Evolutionary conservation across 2,888 invertebrate genomes (phyloP).

Genomic region (Drosophila algonquin): DNA sequence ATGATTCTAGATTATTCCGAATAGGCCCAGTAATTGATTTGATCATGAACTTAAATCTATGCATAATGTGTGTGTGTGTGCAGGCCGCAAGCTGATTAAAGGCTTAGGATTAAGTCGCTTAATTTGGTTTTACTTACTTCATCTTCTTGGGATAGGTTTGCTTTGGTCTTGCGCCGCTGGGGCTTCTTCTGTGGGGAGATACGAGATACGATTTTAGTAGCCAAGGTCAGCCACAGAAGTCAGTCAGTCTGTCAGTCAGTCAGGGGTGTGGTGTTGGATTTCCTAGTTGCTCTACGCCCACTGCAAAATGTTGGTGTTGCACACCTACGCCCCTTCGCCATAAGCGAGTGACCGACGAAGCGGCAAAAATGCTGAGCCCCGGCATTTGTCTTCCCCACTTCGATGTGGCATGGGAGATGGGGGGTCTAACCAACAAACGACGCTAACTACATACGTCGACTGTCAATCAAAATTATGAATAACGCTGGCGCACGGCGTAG

Average conservation of each 20-base stretch:
- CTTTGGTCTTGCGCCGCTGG: conserved; percentile 37
- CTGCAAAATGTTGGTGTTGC: conserved; percentile 45
- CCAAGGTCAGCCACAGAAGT: conserved; percentile 62
- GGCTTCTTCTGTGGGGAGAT: conserved; percentile 49
- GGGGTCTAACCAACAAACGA: background rate
- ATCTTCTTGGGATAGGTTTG: conserved; percentile 37
- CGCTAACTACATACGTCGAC: conserved; percentile 39
- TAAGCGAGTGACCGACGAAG: conserved; percentile 46
- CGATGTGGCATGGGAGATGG: too few relatives aligned
- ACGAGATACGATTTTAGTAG: conserved; percentile 28
- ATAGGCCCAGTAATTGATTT: conserved; percentile 59
- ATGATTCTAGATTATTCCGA: conserved; percentile 40
- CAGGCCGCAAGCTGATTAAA: conserved; percentile 28
- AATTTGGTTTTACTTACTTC: conserved; percentile 56
- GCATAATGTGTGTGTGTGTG: conserved; percentile 52
- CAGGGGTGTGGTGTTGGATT: conserved; percentile 60
- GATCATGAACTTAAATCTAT: conserved; percentile 69
- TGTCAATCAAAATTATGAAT: conserved; percentile 80
- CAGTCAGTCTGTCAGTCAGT: conserved; percentile 9
- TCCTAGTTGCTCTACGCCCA: conserved; percentile 38
- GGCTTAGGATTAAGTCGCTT: conserved; percentile 32
- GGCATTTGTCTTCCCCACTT: conserved; percentile 35
- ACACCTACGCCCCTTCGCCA: background rate
- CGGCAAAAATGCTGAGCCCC: conserved; percentile 70
- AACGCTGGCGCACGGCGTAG: conserved; percentile 35